Base-by-base conservation (phyloP, 2,113 vertebrate genomes). In the Lophura nycthemera region DNA sequence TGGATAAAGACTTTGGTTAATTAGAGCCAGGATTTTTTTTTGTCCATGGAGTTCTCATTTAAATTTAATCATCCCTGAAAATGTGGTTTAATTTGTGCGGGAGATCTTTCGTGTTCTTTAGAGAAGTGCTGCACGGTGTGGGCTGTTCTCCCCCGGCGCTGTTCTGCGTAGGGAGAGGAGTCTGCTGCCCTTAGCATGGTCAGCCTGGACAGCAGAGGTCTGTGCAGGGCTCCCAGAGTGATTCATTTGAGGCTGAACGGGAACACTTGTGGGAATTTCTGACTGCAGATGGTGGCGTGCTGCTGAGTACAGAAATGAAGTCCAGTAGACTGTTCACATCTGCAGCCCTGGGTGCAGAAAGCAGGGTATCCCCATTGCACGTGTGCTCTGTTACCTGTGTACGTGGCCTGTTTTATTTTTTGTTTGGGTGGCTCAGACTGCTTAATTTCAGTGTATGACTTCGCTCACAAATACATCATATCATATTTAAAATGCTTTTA, bases 31-130 rank as follows among this genome's bases (percentile, higher is more conserved):
- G 57, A 74, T 29, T 52, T 52, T 48, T 42, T 57, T 66, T 88
- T 92, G 50, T 84, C 90, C 70, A 36, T 8, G 19, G 59, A 42
- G 47, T 88, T 93, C 88, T 64, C 47, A 75, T 84, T 77, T 90
- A 81, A 88, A 95, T 47, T 50, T 86, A 74, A 88, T 81, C 57
- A 83, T 81, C 65, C n/a, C 47, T 75, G 91, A 86, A 94, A 92
- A 90, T 67, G 32, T 83, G 76, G 50, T 74, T 74, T 92, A 88
- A 88, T 92, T 92, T 92, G 63, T 56, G 52, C 56, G 50, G 72
- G 48, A 90, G 61, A 90, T 52, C 45, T 50, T 70, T 66, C 38
- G 0, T 30, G 11, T 73, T 67, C 25, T 69, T 32, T 19, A 74
- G 56, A 14, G 76, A 61, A 34, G 12, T 29, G n/a, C 50, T 63